Conservation (phyloP, 2,888 invertebrate genomes). For the Caenorhabditis sp. region DNA sequence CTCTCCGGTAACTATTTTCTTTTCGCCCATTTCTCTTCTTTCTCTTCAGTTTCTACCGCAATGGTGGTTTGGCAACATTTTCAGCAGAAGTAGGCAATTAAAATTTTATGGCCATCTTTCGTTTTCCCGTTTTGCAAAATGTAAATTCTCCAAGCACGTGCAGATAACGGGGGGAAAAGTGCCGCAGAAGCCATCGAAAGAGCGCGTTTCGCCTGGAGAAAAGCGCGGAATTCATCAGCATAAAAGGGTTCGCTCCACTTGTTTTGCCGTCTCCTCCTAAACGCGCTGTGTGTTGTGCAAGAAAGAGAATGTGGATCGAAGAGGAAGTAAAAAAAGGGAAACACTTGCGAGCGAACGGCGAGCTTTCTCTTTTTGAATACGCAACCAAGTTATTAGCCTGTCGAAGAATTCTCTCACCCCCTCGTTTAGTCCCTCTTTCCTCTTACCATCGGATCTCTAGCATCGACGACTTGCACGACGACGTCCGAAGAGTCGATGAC, state of each 20-base stretch:
- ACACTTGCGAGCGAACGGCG: conserved; percentile 25
- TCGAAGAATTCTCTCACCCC: not conserved
- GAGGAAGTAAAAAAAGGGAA: conserved; percentile 11
- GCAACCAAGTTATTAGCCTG: conserved; percentile 5
- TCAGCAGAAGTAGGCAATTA: conserved; percentile 3
- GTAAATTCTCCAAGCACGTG: not conserved
- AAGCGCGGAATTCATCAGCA: conserved; percentile 21
- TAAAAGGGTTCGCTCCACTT: conserved; percentile 8
- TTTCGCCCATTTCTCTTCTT: not conserved
- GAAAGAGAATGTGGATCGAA: conserved; percentile 17
- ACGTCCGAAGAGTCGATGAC: conserved; percentile 98
- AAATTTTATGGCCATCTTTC: conserved; percentile 10
- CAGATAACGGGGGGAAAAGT: not conserved
- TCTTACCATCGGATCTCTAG: conserved; percentile 94
- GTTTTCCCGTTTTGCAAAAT: no score
- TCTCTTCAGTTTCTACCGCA: no score
- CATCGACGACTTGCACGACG: conserved; percentile 93
- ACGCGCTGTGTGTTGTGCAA: conserved; percentile 1
- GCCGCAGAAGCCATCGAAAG: not conserved
- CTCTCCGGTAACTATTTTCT: not conserved
- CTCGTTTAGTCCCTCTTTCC: not conserved
- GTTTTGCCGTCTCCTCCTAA: not conserved
- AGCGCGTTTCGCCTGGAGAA: no score
- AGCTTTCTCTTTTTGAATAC: conserved; percentile 28
- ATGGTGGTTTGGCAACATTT: conserved; percentile 33